Evolutionary conservation across 2,888 invertebrate species (phyloP), one percentile per base, ranked within the genome.

Genomic region (Callimorpha dominula): DNA sequence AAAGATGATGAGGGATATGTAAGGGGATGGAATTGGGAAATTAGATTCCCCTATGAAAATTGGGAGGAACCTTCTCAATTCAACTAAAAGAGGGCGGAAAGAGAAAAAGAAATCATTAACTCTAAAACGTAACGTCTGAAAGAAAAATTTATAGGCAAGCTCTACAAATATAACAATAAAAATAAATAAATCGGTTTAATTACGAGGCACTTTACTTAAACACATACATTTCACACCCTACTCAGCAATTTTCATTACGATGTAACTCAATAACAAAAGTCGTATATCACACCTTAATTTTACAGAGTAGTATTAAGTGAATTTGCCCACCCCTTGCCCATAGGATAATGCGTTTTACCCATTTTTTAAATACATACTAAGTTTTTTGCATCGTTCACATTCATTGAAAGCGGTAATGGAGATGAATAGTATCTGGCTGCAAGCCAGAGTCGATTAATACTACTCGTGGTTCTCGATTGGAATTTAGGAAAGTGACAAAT

Each of bases 361-460:
- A 80, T 82, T 87, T 90, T 93, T 93, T 91, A 92, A 93, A 92
- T 90, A 91, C 91, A 92, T 88, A 91, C 92, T 89, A 91, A 89
- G 89, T 92, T 94, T 93, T 94, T 94, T 93, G 90, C 90, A 87
- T 89, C 87, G 83, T 87, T 87, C 87, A 87, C 88, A 88, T 90
- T 91, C 92, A 91, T 92, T 91, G 90, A 87, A 90, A 88, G 86
- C 88, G 89, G 87, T 94, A 95, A 94, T 94, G 90, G 93, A 90
- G 93, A 94, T 91, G 89, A 90, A 94, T 93, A 86, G 90, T 85
- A 85, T 83, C 89, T 94, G 95, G 95, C 94, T 80, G 85, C 84
- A 87, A 86, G 93, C 94, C 94, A 94, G 89, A 81, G 81, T 52
- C 46, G 77, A 78, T 84, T 82, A 63, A 65, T 66, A 49, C 70